Base-by-base conservation (phyloP, 2,888 invertebrate species). In the Nomada fucata region DNA sequence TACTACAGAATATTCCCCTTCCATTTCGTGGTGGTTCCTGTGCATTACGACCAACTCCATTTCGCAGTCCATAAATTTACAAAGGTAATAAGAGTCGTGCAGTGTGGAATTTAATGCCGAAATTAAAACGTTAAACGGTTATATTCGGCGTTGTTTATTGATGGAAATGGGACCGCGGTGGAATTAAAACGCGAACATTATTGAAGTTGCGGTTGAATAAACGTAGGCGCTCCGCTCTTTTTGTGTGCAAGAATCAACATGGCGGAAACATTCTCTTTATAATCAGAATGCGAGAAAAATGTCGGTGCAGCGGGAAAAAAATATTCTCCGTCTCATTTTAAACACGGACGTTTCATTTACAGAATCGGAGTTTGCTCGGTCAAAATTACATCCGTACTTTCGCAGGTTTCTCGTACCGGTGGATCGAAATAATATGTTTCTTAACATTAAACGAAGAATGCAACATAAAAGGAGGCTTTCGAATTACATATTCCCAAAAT, bases 31-130 rank as follows among this genome's bases (percentile, higher is more conserved):
- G 57, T 2, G 68, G 44, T 64, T 69, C 64, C 63, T 23, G 7
- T n/a, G 13, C 44, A 47, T 76, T 76, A 76, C 15, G 59, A 26
- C 36, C 60, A 50, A 42, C 59, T 20, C 13, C 26, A n/a, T 44
- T 69, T 76, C 42, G 29, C 69, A 59, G 61, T 53, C 68, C 52
- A 47, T 69, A 59, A 76, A 76, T 64, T 64, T 52, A 7, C 10
- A 42, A 13, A 44, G 15, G n/a, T 76, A 76, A 64, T 64, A 4
- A 18, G 50, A 64, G 50, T 57, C 44, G 2, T 5, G 50, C 20
- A 13, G 23, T 36, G 50, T 36, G 29, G 20, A 29, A 57, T 64
- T 64, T 69, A 42, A 69, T 78, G 72, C n/a, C 20, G 23, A 15
- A 13, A 68, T 74, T 68, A 61, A 55, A 4, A 15, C 15, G 2